Evolutionary conservation across 2,888 invertebrate genomes (phyloP), one percentile per base, ranked within the genome.

Genomic region (Rhogogaster chlorosoma): DNA sequence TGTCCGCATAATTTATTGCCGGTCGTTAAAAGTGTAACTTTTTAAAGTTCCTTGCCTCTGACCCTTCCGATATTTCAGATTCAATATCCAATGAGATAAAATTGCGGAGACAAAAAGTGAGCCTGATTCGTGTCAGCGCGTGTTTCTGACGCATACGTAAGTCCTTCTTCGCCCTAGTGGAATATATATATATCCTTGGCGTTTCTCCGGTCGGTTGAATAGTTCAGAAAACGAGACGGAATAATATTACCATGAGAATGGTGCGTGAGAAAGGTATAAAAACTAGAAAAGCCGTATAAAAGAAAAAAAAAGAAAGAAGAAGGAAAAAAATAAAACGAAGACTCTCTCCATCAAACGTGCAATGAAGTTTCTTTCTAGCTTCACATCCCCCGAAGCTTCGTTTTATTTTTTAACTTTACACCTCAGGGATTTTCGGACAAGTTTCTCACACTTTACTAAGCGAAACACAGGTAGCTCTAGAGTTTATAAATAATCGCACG

Each of bases 221-320:
- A 53, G 29, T 77, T 53, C 77, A 53, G 53, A 77, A 77, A 77
- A 77, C 49, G 77, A 32, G 77, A 53, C 49, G 77, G 71, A 77
- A 77, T 49, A 53, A 77, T 77, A 77, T 77, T 77, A 77, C 29
- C 49, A 77, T 77, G 53, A 49, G 77, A 77, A 77, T 77, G 53
- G 77, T 15, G 49, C 53, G 53, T 77, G 77, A 49, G 38, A 53
- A 77, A 38, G 77, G 32, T 77, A 53, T 77, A 77, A 77, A 77
- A 77, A 53, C 49, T 49, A 53, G 77, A 53, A 77, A 49, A 49
- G 29, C 49, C 32, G 18, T 42, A 32, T 18, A 32, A 29, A 38
- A 32, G 32, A 10, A n/a, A 15, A 5, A 29, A 9, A 2, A 29
- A 7, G 26, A 75, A 6, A 18, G 15, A 18, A 18, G 9, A 36